Evolutionary conservation across 2,797 vertebrate species (phyloP), one percentile per base, ranked within the genome.

Genomic region (Aphelocoma californica): DNA sequence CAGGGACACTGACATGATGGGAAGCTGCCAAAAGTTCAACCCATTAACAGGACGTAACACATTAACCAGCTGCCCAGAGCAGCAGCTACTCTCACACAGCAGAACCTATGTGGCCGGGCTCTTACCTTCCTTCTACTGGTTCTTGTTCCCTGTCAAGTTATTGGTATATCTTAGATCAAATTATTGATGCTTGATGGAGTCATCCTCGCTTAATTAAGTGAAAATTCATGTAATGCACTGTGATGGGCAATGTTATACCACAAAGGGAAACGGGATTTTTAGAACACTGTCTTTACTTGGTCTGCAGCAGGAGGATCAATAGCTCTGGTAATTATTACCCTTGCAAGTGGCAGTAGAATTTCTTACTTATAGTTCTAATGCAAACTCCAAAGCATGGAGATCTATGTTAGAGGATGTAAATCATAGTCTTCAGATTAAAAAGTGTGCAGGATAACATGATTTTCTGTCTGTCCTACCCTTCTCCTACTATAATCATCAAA

Each of bases 11-110:
- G 93, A 96, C 92, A 94, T 64, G 75, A 75, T 0, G 32, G 70
- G 50, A 86, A 88, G 34, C 70, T 92, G 80, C 89, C 95, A 92
- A 93, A 91, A 92, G 85, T 91, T 96, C 92, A 93, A 92, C 60
- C 48, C 51, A 6, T 77, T 70, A 96, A 92, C 91, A 90, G 70
- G 15, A 17, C 18, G 95, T 97, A 90, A 97, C 53, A 92, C 53
- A 96, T 97, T 97, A 97, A 97, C 95, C 81, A 88, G 42, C 23
- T 64, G 60, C 61, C 62, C 45, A 44, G 51, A 91, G 80, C 80
- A 81, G 64, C 82, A 86, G 44, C 44, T 75, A 16, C 32, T 48
- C 40, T 54, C n/a, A 38, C 24, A 7, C 24, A 62, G 51, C 45
- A 60, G 66, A 67, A 42, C 12, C 47, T n/a, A 54, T 0, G 1